A percentile compares a stretch with the other conserved stretches of the same genome.
These are phyloP conservation scores for Erythrocercus mccallii DNA, from an alignment of 2,113 vertebrate species.

Conservation along the genomic window DNA sequence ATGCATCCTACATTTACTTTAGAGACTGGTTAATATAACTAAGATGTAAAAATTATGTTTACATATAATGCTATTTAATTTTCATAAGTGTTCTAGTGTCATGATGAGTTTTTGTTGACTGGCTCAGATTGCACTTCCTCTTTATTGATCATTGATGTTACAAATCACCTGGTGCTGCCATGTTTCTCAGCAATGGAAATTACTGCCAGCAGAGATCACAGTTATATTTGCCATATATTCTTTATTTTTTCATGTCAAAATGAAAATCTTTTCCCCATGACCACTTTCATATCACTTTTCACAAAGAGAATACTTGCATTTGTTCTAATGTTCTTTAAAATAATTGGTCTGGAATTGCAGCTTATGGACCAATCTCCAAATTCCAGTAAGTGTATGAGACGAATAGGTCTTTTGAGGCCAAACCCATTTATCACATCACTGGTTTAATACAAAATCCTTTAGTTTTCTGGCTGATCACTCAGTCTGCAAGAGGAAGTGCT, in stretches of 20 bases:
- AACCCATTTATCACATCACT: constrained; percentile 8
- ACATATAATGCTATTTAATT: not conserved
- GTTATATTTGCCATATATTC: not conserved
- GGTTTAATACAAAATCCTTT: not conserved
- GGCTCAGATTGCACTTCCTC: not conserved
- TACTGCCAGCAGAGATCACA: not conserved
- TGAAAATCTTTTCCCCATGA: not conserved
- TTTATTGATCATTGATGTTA: not conserved
- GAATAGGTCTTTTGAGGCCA: not conserved
- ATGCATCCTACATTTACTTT: not conserved
- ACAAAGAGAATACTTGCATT: not conserved
- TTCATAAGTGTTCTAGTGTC: not conserved
- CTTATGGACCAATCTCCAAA: not conserved
- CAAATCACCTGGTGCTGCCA: not conserved
- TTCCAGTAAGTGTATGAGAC: not conserved
- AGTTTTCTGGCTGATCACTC: not conserved
- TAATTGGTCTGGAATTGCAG: not conserved
- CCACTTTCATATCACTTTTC: not conserved
- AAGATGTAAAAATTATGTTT: not conserved
- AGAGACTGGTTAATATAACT: not conserved
- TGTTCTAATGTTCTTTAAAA: not conserved
- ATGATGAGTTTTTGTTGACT: not conserved
- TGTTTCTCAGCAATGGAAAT: not conserved
- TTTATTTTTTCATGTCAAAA: not conserved
- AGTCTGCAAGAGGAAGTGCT: not conserved